Evolutionary conservation across 2,797 vertebrate species (phyloP), one percentile per base, ranked within the genome.

Genomic region (Hafferia zeledoni): DNA sequence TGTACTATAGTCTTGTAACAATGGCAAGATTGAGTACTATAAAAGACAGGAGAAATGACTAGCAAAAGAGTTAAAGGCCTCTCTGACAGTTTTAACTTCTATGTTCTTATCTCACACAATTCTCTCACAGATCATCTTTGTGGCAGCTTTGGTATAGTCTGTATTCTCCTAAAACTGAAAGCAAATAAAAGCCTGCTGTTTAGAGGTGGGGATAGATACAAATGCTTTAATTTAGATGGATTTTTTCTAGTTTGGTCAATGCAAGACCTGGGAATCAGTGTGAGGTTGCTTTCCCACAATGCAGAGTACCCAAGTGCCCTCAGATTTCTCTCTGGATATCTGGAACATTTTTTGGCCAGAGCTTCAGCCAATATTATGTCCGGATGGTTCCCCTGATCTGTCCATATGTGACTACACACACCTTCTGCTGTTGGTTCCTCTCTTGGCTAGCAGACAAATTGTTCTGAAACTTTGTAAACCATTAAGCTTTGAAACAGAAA

Each of bases 1-100:
- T 95, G 82, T 95, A 92, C 88, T 96, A 80, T 49, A 90, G 87
- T 60, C 74, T 94, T 93, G 90, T 94, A 91, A 96, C 65, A 93
- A 77, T 85, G 57, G 52, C 60, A 60, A 74, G 63, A 46, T n/a
- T 67, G 68, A 93, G 87, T 95, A 85, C 93, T 88, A 87, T 90
- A 65, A 95, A 86, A 91, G 84, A 81, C 31, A 89, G 63, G 57
- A 92, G 17, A 75, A 95, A 71, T 59, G 30, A 86, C 64, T 92
- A 95, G 71, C 79, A 69, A 90, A 96, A 92, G 61, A 81, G 77
- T 76, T 95, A 84, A 87, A 95, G 81, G 41, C 53, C 39, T 95
- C 37, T 86, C 57, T 86, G 33, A 65, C 77, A 75, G 31, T 80
- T 91, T 97, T 83, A 94, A 74, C 20, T 82, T 96, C 33, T n/a